These are phyloP conservation scores for Apotomis capreana DNA, from an alignment of 2,888 invertebrate species.

Conservation along the genomic window DNA sequence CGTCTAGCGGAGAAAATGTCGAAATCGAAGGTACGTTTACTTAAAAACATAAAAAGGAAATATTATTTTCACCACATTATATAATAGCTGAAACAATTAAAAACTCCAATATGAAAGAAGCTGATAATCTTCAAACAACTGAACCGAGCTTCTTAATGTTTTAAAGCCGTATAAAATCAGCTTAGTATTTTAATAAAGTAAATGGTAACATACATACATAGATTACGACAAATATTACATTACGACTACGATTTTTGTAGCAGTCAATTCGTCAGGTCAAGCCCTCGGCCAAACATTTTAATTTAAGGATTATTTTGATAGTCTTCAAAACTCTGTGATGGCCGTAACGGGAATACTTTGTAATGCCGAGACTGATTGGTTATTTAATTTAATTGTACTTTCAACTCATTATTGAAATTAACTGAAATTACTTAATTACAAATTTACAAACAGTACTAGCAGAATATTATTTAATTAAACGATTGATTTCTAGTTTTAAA, in stretches of 20 bases:
- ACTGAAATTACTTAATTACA: neutral
- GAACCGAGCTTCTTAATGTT: no score
- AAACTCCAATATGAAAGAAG: no score
- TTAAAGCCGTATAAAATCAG: no score
- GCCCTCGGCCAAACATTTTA: neutral
- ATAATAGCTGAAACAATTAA: no score
- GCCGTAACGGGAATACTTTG: neutral
- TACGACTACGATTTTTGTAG: no score
- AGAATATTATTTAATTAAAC: neutral
- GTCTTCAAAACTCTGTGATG: neutral
- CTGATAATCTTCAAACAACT: no score
- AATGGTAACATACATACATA: no score
- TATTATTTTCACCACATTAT: no score
- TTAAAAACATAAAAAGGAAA: no score
- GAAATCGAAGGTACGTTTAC: constrained; percentile 72
- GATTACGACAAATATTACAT: no score
- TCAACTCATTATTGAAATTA: neutral
- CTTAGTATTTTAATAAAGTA: no score
- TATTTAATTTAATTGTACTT: neutral
- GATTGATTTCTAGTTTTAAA: constrained; percentile 10
- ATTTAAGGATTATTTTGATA: neutral
- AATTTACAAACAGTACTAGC: neutral
- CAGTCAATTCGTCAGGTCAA: no score
- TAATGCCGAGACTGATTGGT: neutral
- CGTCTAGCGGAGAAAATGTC: constrained; percentile 75